phyloP scores from a whole-genome alignment of 1,140 invertebrate species.

The Bombus balteatus region DNA sequence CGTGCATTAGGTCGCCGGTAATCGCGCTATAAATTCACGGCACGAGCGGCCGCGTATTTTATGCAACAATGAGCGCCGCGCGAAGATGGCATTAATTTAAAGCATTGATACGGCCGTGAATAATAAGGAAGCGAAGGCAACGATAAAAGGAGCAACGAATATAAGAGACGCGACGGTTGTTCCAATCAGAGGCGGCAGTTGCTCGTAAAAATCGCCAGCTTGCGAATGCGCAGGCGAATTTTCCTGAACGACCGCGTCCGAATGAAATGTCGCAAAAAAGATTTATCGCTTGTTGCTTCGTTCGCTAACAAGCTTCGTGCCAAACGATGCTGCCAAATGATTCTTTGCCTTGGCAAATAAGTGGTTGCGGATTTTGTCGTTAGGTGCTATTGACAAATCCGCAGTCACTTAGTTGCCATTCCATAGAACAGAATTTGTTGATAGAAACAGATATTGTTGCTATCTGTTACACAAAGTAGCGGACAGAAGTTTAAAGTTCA shows the following conservation, averaged over 20 bases:
- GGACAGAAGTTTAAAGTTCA: too few relatives aligned
- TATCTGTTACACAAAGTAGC: too few relatives aligned
- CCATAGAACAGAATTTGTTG: too few relatives aligned
- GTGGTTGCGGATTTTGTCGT: too few relatives aligned
- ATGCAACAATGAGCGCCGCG: constrained; percentile 24
- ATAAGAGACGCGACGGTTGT: neutral
- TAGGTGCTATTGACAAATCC: too few relatives aligned
- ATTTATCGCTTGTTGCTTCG: neutral
- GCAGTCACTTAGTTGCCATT: too few relatives aligned
- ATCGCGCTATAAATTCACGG: constrained; percentile 38
- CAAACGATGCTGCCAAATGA: too few relatives aligned
- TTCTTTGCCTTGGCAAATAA: too few relatives aligned
- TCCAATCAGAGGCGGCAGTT: neutral
- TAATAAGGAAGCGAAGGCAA: constrained; percentile 10
- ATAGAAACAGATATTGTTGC: too few relatives aligned
- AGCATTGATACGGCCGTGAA: constrained; percentile 42
- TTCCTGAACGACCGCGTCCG: too few relatives aligned
- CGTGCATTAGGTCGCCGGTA: constrained; percentile 29
- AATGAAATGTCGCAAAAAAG: neutral
- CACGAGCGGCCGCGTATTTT: constrained; percentile 25
- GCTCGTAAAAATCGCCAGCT: neutral
- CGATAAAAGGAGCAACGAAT: neutral
- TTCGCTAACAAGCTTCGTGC: neutral
- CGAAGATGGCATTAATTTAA: constrained; percentile 30
- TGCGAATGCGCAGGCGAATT: neutral